A percentile compares a stretch with the other conserved stretches of the same genome.
phyloP scores from a whole-genome alignment of 1,140 invertebrate species.

The Latrodectus geometricus region DNA sequence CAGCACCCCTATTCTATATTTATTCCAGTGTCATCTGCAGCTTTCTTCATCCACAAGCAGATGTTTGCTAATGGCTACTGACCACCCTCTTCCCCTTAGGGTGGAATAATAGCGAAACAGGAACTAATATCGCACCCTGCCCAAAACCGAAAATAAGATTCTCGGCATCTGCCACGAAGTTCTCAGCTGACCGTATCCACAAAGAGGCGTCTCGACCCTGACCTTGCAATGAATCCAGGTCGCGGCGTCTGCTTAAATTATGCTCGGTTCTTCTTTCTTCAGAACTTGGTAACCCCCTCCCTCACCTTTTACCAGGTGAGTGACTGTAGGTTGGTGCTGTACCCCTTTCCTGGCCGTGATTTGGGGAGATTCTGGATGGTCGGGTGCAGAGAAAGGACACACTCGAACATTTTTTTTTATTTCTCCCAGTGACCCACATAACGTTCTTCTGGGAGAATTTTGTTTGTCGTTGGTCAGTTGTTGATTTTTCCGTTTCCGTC shows the following conservation, averaged over 20 bases:
- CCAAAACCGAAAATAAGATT: not conserved
- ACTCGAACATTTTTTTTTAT: slow-evolving; percentile 4
- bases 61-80: slow-evolving; percentile 1
- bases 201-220: slow-evolving; percentile 19
- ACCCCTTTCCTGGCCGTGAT: not conserved
- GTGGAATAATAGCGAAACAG: not conserved
- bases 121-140: slow-evolving; percentile 26
- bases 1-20: not conserved
- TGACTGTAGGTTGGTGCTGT: not conserved
- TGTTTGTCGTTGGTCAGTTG: slow-evolving; percentile 17
- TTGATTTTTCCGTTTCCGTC: slow-evolving; percentile 9
- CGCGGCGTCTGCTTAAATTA: slow-evolving; percentile 18
- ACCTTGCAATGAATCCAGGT: slow-evolving; percentile 44
- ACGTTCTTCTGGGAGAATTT: not conserved
- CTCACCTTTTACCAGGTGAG: slow-evolving; percentile 19
- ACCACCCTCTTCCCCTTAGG: slow-evolving; percentile 14
- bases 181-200: not conserved
- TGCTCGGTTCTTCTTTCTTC: not conserved
- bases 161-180: slow-evolving; percentile 10
- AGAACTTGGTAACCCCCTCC: not conserved
- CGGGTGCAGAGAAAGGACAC: not conserved
- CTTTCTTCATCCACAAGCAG: not conserved
- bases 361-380: not conserved
- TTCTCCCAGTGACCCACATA: slow-evolving; percentile 25
- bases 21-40: not conserved